A percentile compares a stretch with the other conserved stretches of the same genome.
Conservation (phyloP, 1,140 invertebrate species). For the Ditylenchus dipsaci region DNA sequence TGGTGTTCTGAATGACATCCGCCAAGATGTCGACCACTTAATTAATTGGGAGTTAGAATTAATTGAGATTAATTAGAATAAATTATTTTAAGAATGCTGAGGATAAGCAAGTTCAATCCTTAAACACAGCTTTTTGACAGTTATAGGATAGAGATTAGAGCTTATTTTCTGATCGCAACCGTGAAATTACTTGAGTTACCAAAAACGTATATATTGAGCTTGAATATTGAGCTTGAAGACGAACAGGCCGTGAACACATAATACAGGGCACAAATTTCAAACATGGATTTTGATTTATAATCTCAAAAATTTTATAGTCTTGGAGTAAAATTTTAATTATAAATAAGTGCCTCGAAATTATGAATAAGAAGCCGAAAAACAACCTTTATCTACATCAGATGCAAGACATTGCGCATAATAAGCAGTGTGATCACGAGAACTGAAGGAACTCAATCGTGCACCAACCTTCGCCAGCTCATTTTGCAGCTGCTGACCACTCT, state of each 20-base stretch:
- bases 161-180: no score
- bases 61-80: neutral
- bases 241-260: neutral
- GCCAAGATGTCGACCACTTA: slow-evolving; percentile 86
- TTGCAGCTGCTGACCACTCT: slow-evolving; percentile 87
- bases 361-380: neutral
- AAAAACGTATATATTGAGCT: no score
- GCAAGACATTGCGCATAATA: slow-evolving; percentile 96
- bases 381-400: slow-evolving; percentile 76
- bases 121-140: no score
- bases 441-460: slow-evolving; percentile 96
- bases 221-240: no score
- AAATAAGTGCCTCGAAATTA: neutral
- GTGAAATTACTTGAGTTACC: no score
- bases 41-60: no score
- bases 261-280: neutral
- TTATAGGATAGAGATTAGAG: no score
- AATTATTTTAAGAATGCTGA: no score
- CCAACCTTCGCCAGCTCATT: slow-evolving; percentile 97
- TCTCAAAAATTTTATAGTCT: neutral
- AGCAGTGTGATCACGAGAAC: slow-evolving; percentile 95
- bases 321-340: no score
- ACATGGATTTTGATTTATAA: neutral
- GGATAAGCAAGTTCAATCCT: no score
- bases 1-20: slow-evolving; percentile 95